A percentile compares a stretch with the other conserved stretches of the same genome.
These are phyloP conservation scores for Sitta europaea DNA, from an alignment of 2,113 vertebrate species.

Conservation along the genomic window DNA sequence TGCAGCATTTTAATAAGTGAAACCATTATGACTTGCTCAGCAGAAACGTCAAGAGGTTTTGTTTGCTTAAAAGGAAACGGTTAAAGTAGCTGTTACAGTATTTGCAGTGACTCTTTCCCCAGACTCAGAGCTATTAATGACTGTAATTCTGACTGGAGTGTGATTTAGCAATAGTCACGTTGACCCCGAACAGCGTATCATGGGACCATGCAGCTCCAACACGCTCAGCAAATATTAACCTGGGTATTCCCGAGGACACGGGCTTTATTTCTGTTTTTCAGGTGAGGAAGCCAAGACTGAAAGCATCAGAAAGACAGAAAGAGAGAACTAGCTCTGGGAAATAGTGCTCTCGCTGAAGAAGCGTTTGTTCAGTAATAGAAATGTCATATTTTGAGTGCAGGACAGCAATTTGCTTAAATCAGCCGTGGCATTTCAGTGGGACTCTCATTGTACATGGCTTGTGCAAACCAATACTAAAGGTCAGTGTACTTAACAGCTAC, in stretches of 20 bases:
- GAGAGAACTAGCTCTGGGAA: background rate
- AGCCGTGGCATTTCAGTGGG: background rate
- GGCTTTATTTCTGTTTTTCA: background rate
- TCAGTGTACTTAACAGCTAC: conserved; percentile 45
- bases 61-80: conserved; percentile 57
- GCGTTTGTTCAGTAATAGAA: background rate
- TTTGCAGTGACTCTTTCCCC: conserved; percentile 61
- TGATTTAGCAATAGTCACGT: conserved; percentile 64
- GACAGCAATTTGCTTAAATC: conserved; percentile 30
- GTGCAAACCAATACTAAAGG: conserved; percentile 52
- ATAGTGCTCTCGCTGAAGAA: fast-evolving
- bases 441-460: background rate
- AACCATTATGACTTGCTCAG: conserved; percentile 20
- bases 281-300: background rate
- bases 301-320: background rate
- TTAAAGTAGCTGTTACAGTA: conserved; percentile 53
- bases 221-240: conserved; percentile 61
- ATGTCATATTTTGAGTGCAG: conserved; percentile 35
- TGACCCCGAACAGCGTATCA: conserved; percentile 25
- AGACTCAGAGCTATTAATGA: conserved; percentile 53
- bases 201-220: conserved; percentile 32
- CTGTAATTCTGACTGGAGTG: conserved; percentile 55
- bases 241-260: background rate
- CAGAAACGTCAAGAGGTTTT: conserved; percentile 32
- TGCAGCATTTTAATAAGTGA: conserved; percentile 34